Evolutionary conservation across 2,888 invertebrate genomes (phyloP).

Genomic region (Noctua comes): DNA sequence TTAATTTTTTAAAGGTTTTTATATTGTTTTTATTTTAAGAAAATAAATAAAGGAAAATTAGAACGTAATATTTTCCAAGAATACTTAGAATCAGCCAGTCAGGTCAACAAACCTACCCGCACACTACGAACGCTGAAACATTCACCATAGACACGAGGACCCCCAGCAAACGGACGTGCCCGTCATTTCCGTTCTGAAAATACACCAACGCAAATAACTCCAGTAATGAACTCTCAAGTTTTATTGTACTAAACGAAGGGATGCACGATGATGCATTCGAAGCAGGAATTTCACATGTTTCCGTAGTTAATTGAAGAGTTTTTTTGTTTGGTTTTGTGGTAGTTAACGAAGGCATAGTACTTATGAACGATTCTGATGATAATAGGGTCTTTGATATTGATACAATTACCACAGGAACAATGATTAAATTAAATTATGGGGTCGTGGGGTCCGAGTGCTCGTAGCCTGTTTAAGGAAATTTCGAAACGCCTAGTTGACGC

Average conservation of each 20-base stretch:
- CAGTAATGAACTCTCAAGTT: slow-evolving; percentile 69
- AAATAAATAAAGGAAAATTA: too few relatives aligned
- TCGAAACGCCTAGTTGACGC: too few relatives aligned
- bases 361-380: not conserved
- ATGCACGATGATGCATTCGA: slow-evolving; percentile 42
- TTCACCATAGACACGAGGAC: slow-evolving; percentile 12
- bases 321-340: not conserved
- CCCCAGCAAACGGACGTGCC: slow-evolving; percentile 37
- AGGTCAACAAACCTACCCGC: not conserved
- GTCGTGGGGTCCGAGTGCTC: too few relatives aligned
- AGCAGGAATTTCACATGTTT: slow-evolving; percentile 37
- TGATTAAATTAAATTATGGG: not conserved
- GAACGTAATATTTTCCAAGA: not conserved
- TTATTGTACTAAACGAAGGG: slow-evolving; percentile 63
- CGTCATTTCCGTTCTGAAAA: slow-evolving; percentile 3
- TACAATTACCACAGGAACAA: not conserved
- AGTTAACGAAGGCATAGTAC: not conserved
- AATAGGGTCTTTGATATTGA: not conserved
- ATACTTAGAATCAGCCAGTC: not conserved
- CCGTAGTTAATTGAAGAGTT: slow-evolving; percentile 9
- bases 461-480: too few relatives aligned
- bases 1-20: too few relatives aligned
- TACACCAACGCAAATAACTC: slow-evolving; percentile 70
- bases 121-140: not conserved
- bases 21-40: too few relatives aligned